Percentiles rank a stretch among this genome's conserved stretches.
phyloP scores from a whole-genome alignment of 2,888 invertebrate species.

The Spodoptera littoralis region DNA sequence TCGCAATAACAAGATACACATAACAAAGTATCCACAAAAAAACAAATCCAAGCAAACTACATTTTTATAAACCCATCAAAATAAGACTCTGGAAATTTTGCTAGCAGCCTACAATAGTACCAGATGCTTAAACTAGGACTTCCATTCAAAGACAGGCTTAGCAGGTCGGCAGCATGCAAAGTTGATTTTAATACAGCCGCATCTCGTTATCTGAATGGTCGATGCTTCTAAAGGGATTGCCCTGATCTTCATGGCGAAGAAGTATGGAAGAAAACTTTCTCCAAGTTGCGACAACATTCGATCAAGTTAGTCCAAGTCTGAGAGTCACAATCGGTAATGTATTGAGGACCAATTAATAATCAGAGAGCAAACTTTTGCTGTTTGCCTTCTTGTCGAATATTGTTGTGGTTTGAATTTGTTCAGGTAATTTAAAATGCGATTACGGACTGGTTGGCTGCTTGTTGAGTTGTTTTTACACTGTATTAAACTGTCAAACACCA shows the following conservation, averaged over 20 bases:
- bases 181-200: slow-evolving; percentile 75
- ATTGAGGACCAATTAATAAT: slow-evolving; percentile 54
- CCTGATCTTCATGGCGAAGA: slow-evolving; percentile 51
- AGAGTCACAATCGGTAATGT: slow-evolving; percentile 52
- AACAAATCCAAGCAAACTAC: slow-evolving; percentile 8
- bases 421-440: neutral
- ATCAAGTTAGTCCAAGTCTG: slow-evolving; percentile 41
- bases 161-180: slow-evolving; percentile 71
- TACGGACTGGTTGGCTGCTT: slow-evolving; percentile 5
- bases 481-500: too few species aligned
- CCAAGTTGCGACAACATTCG: slow-evolving; percentile 39
- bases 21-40: neutral
- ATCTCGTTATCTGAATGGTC: slow-evolving; percentile 69
- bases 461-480: too few species aligned
- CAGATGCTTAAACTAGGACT: slow-evolving; percentile 34
- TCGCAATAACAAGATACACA: too few species aligned
- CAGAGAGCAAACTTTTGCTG: slow-evolving; percentile 40
- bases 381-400: slow-evolving; percentile 51
- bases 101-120: slow-evolving; percentile 25
- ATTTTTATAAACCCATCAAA: slow-evolving; percentile 9
- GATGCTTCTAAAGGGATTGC: slow-evolving; percentile 68
- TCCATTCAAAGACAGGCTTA: slow-evolving; percentile 66
- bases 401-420: slow-evolving; percentile 13
- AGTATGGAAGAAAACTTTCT: slow-evolving; percentile 59
- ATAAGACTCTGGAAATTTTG: slow-evolving; percentile 27